Evolutionary conservation across 2,113 vertebrate genomes (phyloP).

Genomic region (Oreotrochilus melanogaster): DNA sequence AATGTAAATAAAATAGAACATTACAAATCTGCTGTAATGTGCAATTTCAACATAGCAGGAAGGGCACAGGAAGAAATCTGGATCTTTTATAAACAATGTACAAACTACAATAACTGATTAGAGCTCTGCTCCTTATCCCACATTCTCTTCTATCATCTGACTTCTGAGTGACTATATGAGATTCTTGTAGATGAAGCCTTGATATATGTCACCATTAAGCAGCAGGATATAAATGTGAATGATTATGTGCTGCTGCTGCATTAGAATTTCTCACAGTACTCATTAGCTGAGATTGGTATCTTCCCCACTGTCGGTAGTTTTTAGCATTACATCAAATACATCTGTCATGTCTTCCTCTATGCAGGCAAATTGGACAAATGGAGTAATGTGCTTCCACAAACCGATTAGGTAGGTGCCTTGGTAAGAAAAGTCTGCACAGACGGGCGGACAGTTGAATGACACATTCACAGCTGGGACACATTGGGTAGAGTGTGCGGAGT

Average conservation of each 20-base stretch:
- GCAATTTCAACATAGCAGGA: background rate
- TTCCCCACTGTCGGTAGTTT: background rate
- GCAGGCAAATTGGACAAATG: background rate
- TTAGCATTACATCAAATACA: background rate
- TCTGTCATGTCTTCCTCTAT: background rate
- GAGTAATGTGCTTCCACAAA: background rate
- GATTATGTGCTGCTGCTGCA: background rate
- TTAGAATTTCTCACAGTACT: background rate
- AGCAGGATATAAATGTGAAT: background rate
- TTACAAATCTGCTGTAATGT: background rate
- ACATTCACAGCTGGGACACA: background rate
- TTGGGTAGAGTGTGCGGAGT: background rate
- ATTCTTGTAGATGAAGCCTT: background rate
- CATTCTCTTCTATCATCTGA: background rate
- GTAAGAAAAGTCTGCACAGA: background rate
- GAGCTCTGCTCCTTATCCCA: background rate
- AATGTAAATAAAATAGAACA: background rate
- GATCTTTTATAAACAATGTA: background rate
- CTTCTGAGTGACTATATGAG: background rate
- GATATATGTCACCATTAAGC: background rate
- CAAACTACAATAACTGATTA: background rate
- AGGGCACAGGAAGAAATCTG: background rate
- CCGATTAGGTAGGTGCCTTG: background rate
- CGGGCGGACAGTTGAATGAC: background rate
- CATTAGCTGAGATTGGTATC: background rate